Base-by-base conservation (phyloP, 2,888 invertebrate genomes). In the Clostera curtula region DNA sequence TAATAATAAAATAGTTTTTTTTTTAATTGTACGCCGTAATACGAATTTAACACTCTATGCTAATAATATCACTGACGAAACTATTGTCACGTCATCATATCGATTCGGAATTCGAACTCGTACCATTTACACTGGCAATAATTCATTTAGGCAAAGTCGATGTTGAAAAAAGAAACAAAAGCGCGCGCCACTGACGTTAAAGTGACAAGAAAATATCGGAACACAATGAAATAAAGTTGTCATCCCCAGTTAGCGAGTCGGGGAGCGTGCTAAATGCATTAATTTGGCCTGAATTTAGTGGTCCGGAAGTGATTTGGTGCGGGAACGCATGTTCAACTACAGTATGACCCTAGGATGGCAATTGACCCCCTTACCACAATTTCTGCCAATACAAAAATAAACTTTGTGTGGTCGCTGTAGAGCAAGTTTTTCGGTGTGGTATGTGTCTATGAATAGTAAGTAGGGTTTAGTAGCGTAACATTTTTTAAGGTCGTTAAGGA, bases 301-400 rank as follows among this genome's bases (percentile, higher is more conserved):
- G 83, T 55, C 76, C 82, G 82, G 82, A 83, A 83, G 79, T 80
- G 83, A 83, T 82, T 82, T 82, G 83, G 80, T 69, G 80, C 82
- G 82, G 80, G 80, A 82, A 80, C 74, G 74, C 72, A 77, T 75
- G 75, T 70, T 65, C 57, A 48, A 59, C 44, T 43, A 51, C 65
- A 75, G 73, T 73, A 73, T 76, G 74, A 71, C 79, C 74, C 77
- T 67, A 60, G 56, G 64, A 61, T 65, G 61, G 62, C 60, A 56
- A 66, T 61, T 71, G 71, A 70, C 67, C 67, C 72, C 59, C 63
- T 66, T 48, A 68, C 68, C 70, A 53, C 58, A 62, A 43, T 47
- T 51, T 41, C 43, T 33, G 31, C 27, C 28, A 36, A 48, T 41
- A 59, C 41, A 42, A 76, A 67, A 58, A 44, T 58, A 41, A 44